Evolutionary conservation across 2,888 invertebrate species (phyloP).

Genomic region (Psylliodes chrysocephalus): DNA sequence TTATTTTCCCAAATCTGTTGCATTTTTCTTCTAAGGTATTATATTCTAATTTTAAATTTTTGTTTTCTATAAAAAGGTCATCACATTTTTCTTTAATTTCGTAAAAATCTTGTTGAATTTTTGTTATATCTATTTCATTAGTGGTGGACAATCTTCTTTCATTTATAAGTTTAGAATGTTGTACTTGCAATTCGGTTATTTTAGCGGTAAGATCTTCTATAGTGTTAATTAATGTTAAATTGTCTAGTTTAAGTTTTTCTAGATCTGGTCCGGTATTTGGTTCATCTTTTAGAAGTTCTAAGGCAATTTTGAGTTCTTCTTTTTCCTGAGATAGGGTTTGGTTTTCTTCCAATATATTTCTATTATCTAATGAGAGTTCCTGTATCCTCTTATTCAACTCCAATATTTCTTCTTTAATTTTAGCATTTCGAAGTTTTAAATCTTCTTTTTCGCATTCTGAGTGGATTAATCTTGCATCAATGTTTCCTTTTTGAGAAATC

Average conservation of each 20-base stretch:
- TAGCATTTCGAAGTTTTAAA: conserved; percentile 40
- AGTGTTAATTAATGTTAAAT: conserved; percentile 18
- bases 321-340: conserved; percentile 52
- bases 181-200: conserved; percentile 2
- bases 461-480: conserved; percentile 16
- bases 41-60: conserved; percentile 50
- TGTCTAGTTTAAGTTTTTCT: conserved; percentile 30
- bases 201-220: conserved; percentile 32
- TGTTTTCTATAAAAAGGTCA: conserved; percentile 50
- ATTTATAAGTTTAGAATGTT: conserved; percentile 14
- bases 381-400: conserved; percentile 53
- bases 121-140: conserved; percentile 40
- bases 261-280: conserved; percentile 34
- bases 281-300: conserved; percentile 52
- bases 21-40: conserved; percentile 49
- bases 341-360: conserved; percentile 56
- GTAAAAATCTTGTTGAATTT: conserved; percentile 50
- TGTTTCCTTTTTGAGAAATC: conserved; percentile 25
- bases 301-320: conserved; percentile 54
- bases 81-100: conserved; percentile 52
- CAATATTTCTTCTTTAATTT: conserved; percentile 50
- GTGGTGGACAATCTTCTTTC: conserved; percentile 6
- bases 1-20: conserved; percentile 49
- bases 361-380: conserved; percentile 56
- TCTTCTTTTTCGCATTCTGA: conserved; percentile 32